Base-by-base conservation (phyloP, 2,113 vertebrate genomes). In the Nothoprocta perdicaria region DNA sequence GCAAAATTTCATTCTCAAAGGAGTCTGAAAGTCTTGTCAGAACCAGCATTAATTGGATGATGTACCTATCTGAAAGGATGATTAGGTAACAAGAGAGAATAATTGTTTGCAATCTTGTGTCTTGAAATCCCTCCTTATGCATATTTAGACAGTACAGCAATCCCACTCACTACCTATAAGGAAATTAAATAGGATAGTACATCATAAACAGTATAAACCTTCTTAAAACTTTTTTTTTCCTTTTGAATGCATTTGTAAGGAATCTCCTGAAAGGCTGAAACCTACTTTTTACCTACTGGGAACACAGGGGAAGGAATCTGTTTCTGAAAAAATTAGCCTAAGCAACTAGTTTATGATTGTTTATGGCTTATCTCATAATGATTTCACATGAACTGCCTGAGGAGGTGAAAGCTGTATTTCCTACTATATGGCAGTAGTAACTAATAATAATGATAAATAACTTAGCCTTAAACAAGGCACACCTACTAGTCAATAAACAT, bases 131-230 rank as follows among this genome's bases (percentile, higher is more conserved):
- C 46, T 86, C 22, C 6, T 89, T 74, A 65, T 40, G 26, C 27
- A 68, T 85, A 89, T 83, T 93, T 91, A 94, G 79, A 58, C 60
- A 91, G 89, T 26, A 40, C 40, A 83, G 15, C 62, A 92, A 86
- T 75, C 48, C 7, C 33, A 68, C 68, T 40, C 61, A 48, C 61
- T 78, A 9, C 29, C 80, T 53, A 52, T 43, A 14, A 93, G 23
- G 14, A 90, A 92, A 84, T 86, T 65, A 79, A 86, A 76, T 1
- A 60, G 41, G 35, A 77, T 66, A 67, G 4, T 29, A 80, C 19
- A 33, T 55, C 58, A 79, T 63, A 82, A 92, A 79, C 88, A 66
- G 19, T 23, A 84, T 29, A 79, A 84, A 63, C 33, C 26, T 68
- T 66, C 52, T 62, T 29, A 7, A 23, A 23, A 46, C 46, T 19